phyloP scores from a whole-genome alignment of 2,888 invertebrate genomes.

The Sminthurinus aureus region DNA sequence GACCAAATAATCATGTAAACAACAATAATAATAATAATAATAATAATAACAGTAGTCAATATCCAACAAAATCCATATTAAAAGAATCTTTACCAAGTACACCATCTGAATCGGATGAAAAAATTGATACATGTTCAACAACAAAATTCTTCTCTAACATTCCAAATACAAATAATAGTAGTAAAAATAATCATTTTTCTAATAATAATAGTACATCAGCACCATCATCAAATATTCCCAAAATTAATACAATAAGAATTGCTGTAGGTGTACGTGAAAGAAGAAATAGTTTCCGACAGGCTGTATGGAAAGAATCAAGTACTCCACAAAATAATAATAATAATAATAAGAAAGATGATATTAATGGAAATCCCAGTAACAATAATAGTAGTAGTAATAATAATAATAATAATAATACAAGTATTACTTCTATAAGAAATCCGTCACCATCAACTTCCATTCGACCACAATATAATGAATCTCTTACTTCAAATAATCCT shows the following conservation, averaged over 20 bases:
- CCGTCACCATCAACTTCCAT: background rate
- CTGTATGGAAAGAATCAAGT: conserved; percentile 61
- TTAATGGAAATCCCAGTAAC: too few relatives aligned
- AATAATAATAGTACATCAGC: background rate
- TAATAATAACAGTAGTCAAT: conserved; percentile 7
- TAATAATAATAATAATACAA: conserved; percentile 10
- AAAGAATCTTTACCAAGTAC: conserved; percentile 55
- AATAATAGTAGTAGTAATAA: conserved; percentile 3
- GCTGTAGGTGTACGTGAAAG: conserved; percentile 61
- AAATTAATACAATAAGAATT: conserved; percentile 42
- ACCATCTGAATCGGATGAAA: conserved; percentile 54
- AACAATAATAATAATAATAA: conserved; percentile 4
- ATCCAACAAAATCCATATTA: conserved; percentile 49
- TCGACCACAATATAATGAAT: too few relatives aligned
- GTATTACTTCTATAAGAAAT: background rate
- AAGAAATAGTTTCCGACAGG: conserved; percentile 62
- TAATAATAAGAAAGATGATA: conserved; percentile 8
- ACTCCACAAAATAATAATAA: background rate
- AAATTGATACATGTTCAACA: conserved; percentile 37
- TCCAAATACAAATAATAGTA: background rate
- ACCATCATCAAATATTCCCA: conserved; percentile 19
- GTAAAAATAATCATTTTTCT: background rate
- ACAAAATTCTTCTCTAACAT: background rate
- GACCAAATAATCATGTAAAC: background rate
- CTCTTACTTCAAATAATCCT: background rate